Percentiles rank a stretch among this genome's conserved stretches.
Evolutionary conservation across 2,113 vertebrate species (phyloP).

Genomic region (Pogona vitticeps): DNA sequence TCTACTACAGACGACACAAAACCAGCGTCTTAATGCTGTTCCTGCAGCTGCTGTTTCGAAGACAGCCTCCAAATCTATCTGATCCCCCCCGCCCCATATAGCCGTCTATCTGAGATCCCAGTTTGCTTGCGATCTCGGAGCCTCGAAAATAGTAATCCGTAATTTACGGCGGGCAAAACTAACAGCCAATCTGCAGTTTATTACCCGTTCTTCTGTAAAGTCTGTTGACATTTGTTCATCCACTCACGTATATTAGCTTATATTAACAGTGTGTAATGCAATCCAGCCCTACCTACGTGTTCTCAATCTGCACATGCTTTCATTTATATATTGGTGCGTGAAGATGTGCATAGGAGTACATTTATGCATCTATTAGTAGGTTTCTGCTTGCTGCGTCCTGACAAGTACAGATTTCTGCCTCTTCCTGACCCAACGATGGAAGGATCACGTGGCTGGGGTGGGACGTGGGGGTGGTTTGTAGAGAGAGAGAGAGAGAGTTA

Average conservation of each 20-base stretch:
- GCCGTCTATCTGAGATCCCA: background rate
- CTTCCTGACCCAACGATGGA: slow-evolving; percentile 18
- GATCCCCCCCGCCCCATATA: background rate
- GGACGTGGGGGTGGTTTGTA: background rate
- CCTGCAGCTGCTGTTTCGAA: too few species aligned
- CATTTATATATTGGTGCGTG: background rate
- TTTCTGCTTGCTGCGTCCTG: background rate
- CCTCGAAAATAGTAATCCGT: background rate
- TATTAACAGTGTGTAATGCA: background rate
- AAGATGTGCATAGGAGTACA: background rate
- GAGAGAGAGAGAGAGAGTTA: background rate
- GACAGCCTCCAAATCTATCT: background rate
- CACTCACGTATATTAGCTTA: background rate
- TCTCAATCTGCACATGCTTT: background rate
- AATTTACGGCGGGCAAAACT: background rate
- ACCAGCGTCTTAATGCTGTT: too few species aligned
- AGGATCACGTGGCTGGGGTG: background rate
- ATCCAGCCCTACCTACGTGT: background rate
- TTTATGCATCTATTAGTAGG: background rate
- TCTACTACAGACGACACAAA: too few species aligned
- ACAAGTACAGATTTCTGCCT: slow-evolving; percentile 36
- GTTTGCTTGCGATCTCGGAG: background rate
- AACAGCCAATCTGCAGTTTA: background rate
- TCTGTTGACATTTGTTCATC: background rate
- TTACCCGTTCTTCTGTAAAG: background rate